Evolutionary conservation across 2,113 vertebrate genomes (phyloP).

Genomic region (Centropus bengalensis): DNA sequence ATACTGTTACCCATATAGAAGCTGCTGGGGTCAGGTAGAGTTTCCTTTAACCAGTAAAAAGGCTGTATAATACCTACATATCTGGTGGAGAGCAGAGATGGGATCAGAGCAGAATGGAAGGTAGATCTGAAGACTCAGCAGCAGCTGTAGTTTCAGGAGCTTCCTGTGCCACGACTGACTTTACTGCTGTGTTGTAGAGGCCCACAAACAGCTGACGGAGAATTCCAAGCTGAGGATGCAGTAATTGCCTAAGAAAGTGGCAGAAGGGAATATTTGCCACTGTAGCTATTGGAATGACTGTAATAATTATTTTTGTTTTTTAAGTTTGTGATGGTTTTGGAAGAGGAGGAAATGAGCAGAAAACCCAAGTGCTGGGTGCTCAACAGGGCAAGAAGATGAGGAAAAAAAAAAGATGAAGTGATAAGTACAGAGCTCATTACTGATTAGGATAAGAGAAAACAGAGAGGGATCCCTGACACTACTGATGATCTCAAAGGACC

Average conservation of each 20-base stretch:
- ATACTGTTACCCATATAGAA: not conserved
- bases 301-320: not conserved
- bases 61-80: not conserved
- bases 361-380: not conserved
- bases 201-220: not conserved
- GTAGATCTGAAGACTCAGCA: constrained; percentile 6
- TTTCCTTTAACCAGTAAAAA: not conserved
- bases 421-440: not conserved
- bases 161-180: not conserved
- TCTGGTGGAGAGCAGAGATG: not conserved
- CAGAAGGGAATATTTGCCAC: not conserved
- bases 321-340: not conserved
- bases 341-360: not conserved
- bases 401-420: not conserved
- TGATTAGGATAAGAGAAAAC: not conserved
- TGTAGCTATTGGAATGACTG: not conserved
- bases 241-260: not conserved
- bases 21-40: not conserved
- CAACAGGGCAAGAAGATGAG: not conserved
- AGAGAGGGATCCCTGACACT: not conserved
- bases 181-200: not conserved
- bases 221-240: not conserved
- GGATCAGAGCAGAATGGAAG: not conserved
- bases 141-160: not conserved
- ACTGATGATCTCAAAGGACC: not conserved